Evolutionary conservation across 2,888 invertebrate species (phyloP).

Genomic region (Agrochola litura): DNA sequence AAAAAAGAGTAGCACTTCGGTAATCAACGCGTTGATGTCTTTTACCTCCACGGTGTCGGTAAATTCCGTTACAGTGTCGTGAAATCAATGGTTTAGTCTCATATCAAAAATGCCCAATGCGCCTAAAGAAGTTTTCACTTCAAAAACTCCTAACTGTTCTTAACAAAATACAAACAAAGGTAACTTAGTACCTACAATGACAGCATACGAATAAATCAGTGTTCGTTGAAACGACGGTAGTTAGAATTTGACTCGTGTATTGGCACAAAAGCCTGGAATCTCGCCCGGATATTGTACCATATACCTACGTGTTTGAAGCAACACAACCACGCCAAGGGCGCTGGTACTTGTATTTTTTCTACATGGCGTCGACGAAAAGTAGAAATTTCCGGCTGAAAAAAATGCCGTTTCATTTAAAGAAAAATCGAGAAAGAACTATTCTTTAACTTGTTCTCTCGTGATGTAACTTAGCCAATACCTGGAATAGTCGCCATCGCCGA

Average conservation of each 20-base stretch:
- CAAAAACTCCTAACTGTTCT: not conserved
- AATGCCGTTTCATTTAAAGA: conserved; percentile 2
- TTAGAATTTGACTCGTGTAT: conserved; percentile 73
- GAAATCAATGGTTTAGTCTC: no score
- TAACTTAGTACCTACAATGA: conserved; percentile 4
- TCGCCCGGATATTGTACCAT: conserved; percentile 79
- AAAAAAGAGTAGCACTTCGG: no score
- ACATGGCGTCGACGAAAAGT: not conserved
- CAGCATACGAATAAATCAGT: conserved; percentile 39
- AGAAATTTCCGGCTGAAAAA: not conserved
- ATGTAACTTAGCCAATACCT: conserved; percentile 17
- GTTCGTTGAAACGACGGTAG: conserved; percentile 53
- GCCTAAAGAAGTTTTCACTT: no score
- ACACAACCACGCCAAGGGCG: conserved; percentile 16
- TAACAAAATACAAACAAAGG: conserved; percentile 19
- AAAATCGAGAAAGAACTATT: not conserved
- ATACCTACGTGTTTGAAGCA: conserved; percentile 25
- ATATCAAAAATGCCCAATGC: no score
- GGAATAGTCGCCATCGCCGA: conserved; percentile 6
- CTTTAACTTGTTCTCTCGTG: conserved; percentile 12
- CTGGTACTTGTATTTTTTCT: conserved; percentile 8
- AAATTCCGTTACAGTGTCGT: no score
- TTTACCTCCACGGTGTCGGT: no score
- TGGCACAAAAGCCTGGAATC: conserved; percentile 78
- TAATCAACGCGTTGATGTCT: no score